These are phyloP conservation scores for Papilio protenor DNA, from an alignment of 2,888 invertebrate genomes.

Conservation along the genomic window DNA sequence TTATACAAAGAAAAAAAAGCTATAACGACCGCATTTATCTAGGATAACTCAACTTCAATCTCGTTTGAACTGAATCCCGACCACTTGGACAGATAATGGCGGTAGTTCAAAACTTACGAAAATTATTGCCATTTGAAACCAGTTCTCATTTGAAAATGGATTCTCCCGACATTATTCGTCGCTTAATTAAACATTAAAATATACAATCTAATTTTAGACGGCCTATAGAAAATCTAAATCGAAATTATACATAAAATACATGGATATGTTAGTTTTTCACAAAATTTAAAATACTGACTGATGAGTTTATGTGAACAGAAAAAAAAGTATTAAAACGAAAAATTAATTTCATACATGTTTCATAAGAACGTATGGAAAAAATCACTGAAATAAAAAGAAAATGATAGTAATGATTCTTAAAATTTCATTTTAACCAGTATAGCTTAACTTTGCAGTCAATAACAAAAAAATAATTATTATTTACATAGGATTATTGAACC, in stretches of 20 bases:
- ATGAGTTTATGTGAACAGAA: background rate
- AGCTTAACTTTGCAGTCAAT: conserved; percentile 47
- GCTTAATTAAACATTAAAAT: conserved; percentile 23
- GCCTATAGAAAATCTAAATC: conserved; percentile 9
- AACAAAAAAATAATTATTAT: conserved; percentile 66
- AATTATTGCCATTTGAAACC: background rate
- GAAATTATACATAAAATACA: conserved; percentile 21
- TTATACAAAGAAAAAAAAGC: conserved; percentile 51
- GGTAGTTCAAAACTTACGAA: background rate
- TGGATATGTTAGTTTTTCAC: conserved; percentile 5
- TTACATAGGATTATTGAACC: conserved; percentile 77
- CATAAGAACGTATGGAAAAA: background rate
- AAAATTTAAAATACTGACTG: background rate
- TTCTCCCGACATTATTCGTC: background rate
- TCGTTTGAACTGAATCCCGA: background rate
- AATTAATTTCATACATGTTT: background rate
- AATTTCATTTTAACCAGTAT: conserved; percentile 7
- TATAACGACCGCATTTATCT: conserved; percentile 7
- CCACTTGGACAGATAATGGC: background rate
- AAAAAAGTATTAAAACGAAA: background rate
- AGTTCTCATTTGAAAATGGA: background rate
- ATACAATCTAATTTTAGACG: conserved; percentile 25
- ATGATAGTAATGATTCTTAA: conserved; percentile 6
- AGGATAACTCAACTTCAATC: background rate
- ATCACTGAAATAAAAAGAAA: background rate